A percentile compares a stretch with the other conserved stretches of the same genome.
phyloP scores from a whole-genome alignment of 2,888 invertebrate genomes.

The Rhogogaster chlorosoma region DNA sequence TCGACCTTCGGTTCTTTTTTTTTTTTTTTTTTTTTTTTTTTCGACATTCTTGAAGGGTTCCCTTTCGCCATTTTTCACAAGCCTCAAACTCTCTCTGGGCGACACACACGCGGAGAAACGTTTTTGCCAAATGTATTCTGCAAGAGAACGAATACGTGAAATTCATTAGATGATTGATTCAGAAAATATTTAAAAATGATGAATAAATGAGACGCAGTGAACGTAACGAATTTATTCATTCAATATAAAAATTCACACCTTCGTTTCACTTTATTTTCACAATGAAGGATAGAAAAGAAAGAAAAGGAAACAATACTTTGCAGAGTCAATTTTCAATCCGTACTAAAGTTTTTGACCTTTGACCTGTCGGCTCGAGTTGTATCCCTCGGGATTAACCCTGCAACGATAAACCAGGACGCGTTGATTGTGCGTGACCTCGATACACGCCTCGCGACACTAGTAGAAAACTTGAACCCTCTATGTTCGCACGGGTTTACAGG shows the following conservation, averaged over 20 bases:
- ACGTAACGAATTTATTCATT: not conserved
- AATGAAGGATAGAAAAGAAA: not conserved
- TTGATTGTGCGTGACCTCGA: constrained; percentile 48
- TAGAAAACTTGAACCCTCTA: not conserved
- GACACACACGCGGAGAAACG: not conserved
- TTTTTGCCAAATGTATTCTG: not conserved
- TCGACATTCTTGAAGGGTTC: not conserved
- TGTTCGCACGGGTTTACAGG: constrained; percentile 24
- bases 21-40: not conserved
- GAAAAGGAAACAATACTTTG: not conserved
- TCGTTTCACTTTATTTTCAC: too few relatives aligned
- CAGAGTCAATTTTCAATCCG: constrained; percentile 13
- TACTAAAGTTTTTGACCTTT: not conserved
- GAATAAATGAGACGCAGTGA: not conserved
- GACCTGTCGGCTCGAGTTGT: not conserved
- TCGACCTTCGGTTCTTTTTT: not conserved
- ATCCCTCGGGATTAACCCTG: constrained; percentile 45
- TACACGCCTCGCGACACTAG: constrained; percentile 20
- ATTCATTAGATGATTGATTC: not conserved
- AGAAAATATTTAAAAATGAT: not conserved
- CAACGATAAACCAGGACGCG: constrained; percentile 31
- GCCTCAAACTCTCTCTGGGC: not conserved
- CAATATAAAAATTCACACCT: not conserved
- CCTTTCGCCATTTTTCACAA: not conserved
- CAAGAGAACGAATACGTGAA: not conserved